Base-by-base conservation (phyloP, 2,113 vertebrate genomes). In the Equus przewalskii region DNA sequence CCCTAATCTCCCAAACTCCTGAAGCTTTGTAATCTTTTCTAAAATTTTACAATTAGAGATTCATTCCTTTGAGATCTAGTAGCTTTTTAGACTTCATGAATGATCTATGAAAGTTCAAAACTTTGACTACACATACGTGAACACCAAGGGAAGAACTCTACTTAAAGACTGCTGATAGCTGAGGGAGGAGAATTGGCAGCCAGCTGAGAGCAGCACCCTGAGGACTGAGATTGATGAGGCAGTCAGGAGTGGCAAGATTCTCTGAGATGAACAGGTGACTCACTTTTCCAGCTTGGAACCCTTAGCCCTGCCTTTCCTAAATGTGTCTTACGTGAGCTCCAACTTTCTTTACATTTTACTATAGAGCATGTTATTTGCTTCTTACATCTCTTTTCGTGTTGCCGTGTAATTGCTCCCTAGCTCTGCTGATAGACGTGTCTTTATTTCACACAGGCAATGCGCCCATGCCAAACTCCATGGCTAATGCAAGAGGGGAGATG, bases 11-110 rank as follows among this genome's bases (percentile, higher is more conserved):
- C 8, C 33, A 86, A 84, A 54, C 21, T 58, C 41, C 9, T 14
- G 89, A 89, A 30, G 58, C 1, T 78, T 92, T 86, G 51, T 81
- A 36, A 69, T 80, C 2, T 51, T 84, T 92, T 84, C 49, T 94
- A 19, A 94, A 94, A 69, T 82, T 62, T 86, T 76, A 82, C 30
- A 46, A 12, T 89, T 84, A 69, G 64, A 96, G 49, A 89, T 81
- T 86, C 8, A 54, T 96, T 93, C 54, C 21, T 82, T 81, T 64
- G 72, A 67, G 36, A 64, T 72, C 9, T 33, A 41, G n/a, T 44
- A 73, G 70, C 41, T 54, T 93, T 93, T 72, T 67, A 81, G 72
- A 58, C 28, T 58, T 94, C 13, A 3, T 64, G 46, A 85, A 26
- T 75, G n/a, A 65, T 65, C 30, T 79, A 13, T 80, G 92, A 30